phyloP scores from a whole-genome alignment of 2,888 invertebrate genomes.

The Germaria angustata region DNA sequence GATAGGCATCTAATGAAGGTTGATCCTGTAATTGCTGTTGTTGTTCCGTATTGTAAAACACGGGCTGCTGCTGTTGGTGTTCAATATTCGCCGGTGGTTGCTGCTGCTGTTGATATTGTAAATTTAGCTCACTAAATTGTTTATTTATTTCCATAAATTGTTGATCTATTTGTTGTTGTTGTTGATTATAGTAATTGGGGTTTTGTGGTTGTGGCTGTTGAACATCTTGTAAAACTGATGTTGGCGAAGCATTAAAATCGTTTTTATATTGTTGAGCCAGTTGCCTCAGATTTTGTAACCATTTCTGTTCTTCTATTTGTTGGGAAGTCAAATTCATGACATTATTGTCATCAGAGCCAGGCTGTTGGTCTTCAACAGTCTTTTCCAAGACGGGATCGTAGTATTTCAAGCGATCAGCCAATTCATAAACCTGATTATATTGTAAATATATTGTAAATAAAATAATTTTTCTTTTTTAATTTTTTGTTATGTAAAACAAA shows the following conservation, averaged over 20 bases:
- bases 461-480: too few species aligned
- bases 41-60: constrained; percentile 65
- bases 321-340: constrained; percentile 56
- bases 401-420: constrained; percentile 85
- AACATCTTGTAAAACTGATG: neutral
- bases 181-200: constrained; percentile 69
- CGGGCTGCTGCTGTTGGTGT: constrained; percentile 54
- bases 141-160: constrained; percentile 79
- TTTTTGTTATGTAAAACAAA: too few species aligned
- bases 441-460: too few species aligned
- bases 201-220: constrained; percentile 35
- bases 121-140: constrained; percentile 78
- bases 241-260: constrained; percentile 33
- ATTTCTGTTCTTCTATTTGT: constrained; percentile 77
- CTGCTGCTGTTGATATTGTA: constrained; percentile 73
- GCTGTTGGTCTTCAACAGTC: constrained; percentile 75
- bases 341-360: constrained; percentile 72
- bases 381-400: constrained; percentile 83
- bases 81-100: constrained; percentile 21
- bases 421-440: constrained; percentile 80
- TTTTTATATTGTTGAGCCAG: constrained; percentile 71
- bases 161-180: constrained; percentile 75
- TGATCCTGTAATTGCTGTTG: constrained; percentile 47
- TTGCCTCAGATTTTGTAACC: constrained; percentile 77
- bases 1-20: constrained; percentile 10